These are phyloP conservation scores for Nixonia krombeini DNA, from an alignment of 1,140 invertebrate genomes.

Conservation along the genomic window DNA sequence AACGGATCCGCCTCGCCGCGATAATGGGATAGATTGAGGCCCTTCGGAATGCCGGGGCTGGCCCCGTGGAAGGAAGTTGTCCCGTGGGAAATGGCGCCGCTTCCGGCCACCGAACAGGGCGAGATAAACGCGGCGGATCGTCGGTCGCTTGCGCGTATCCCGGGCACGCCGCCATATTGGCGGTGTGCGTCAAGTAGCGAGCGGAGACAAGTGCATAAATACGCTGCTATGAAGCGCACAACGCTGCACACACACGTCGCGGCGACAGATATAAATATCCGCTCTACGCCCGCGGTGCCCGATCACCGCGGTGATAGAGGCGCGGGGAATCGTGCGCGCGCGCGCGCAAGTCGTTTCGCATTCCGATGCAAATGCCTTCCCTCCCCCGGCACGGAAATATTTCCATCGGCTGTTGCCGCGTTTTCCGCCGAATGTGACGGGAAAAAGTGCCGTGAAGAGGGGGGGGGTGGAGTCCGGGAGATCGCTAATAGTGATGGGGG, in stretches of 20 bases:
- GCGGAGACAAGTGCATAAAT: slow-evolving; percentile 24
- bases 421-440: too few relatives aligned
- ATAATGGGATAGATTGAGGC: not conserved
- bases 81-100: slow-evolving; percentile 42
- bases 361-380: slow-evolving; percentile 66
- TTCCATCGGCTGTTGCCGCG: slow-evolving; percentile 31
- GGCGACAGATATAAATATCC: slow-evolving; percentile 40
- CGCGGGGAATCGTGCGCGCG: slow-evolving; percentile 59
- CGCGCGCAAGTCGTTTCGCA: slow-evolving; percentile 62
- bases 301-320: too few relatives aligned
- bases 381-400: slow-evolving; percentile 34
- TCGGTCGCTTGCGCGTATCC: too few relatives aligned
- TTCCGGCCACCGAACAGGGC: slow-evolving; percentile 39
- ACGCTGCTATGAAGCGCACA: slow-evolving; percentile 60
- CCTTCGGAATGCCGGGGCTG: slow-evolving; percentile 38
- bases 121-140: too few relatives aligned
- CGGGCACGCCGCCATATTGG: too few relatives aligned
- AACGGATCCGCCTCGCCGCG: slow-evolving; percentile 39
- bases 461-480: slow-evolving; percentile 8
- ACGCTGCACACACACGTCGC: slow-evolving; percentile 15
- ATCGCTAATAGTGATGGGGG: not conserved
- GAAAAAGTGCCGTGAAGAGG: too few relatives aligned
- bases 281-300: too few relatives aligned
- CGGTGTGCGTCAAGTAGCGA: too few relatives aligned
- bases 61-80: slow-evolving; percentile 38